Conservation (phyloP, 92 coral and sea anemone genomes). For the Bergia puertoricense region DNA sequence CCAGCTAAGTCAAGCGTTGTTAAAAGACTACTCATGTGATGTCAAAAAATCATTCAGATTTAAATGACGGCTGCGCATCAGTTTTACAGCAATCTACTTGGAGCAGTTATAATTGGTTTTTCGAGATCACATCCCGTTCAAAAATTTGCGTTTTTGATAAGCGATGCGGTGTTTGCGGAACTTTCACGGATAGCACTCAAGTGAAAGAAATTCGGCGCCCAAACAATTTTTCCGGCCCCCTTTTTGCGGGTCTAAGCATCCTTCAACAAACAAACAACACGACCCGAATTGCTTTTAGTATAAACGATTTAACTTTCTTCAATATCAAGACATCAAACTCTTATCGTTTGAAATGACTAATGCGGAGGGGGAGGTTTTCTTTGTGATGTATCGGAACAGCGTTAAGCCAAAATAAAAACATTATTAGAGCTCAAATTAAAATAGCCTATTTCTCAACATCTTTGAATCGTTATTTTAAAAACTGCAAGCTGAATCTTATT, state of each 20-base stretch:
- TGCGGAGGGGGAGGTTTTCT: not conserved
- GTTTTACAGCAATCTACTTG: slow-evolving; percentile 1
- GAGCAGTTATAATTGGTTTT: slow-evolving; percentile 28
- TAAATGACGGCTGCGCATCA: not conserved
- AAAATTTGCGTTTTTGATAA: slow-evolving; percentile 19
- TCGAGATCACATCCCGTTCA: slow-evolving; percentile 34
- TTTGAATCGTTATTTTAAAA: not conserved
- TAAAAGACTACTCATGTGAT: not conserved
- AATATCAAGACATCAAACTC: slow-evolving; percentile 2
- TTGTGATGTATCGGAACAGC: slow-evolving; percentile 7
- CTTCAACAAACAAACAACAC: slow-evolving; percentile 31
- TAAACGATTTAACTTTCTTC: slow-evolving; percentile 25
- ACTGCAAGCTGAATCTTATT: not conserved
- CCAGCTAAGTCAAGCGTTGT: not conserved
- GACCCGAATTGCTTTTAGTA: slow-evolving; percentile 29
- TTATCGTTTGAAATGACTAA: slow-evolving; percentile 24
- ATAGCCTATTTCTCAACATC: slow-evolving; percentile 2
- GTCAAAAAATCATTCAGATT: not conserved
- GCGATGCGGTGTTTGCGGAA: slow-evolving; percentile 36
- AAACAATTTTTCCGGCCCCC: slow-evolving; percentile 30
- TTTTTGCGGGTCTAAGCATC: slow-evolving; percentile 2
- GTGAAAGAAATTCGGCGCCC: slow-evolving; percentile 44
- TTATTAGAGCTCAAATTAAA: not conserved
- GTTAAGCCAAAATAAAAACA: slow-evolving; percentile 43
- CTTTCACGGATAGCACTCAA: slow-evolving; percentile 28